These are phyloP conservation scores for Margaritifera margaritifera DNA, from an alignment of 2,888 invertebrate species.

Conservation along the genomic window DNA sequence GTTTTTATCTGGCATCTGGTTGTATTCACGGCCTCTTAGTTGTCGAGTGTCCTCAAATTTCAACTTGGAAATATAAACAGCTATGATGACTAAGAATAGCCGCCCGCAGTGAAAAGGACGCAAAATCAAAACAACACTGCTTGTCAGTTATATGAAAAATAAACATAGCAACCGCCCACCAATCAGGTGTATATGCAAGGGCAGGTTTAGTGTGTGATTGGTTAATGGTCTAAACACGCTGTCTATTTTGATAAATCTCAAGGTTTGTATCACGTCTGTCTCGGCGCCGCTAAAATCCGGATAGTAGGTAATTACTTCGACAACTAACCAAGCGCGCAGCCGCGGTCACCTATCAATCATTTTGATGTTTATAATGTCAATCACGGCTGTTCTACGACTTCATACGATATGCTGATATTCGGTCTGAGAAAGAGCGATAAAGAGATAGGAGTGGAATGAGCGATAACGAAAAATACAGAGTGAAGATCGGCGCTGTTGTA, in stretches of 20 bases:
- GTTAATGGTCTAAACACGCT: constrained; percentile 22
- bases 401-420: constrained; percentile 12
- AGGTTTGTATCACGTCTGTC: constrained; percentile 30
- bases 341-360: constrained; percentile 49
- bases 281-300: constrained; percentile 26
- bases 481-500: too few species aligned
- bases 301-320: constrained; percentile 40
- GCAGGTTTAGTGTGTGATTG: constrained; percentile 21
- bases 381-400: constrained; percentile 36
- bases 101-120: constrained; percentile 14
- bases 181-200: constrained; percentile 5
- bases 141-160: constrained; percentile 25
- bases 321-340: constrained; percentile 38
- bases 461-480: too few species aligned
- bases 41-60: too few species aligned
- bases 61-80: too few species aligned
- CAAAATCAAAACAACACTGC: constrained; percentile 9
- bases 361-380: constrained; percentile 47
- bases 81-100: neutral
- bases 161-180: constrained; percentile 10
- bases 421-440: too few species aligned
- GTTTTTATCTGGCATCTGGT: too few species aligned
- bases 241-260: constrained; percentile 33
- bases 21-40: too few species aligned
- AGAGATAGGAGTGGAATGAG: too few species aligned